Base-by-base conservation (phyloP, 1,140 invertebrate genomes). In the Trichonephila inaurata region DNA sequence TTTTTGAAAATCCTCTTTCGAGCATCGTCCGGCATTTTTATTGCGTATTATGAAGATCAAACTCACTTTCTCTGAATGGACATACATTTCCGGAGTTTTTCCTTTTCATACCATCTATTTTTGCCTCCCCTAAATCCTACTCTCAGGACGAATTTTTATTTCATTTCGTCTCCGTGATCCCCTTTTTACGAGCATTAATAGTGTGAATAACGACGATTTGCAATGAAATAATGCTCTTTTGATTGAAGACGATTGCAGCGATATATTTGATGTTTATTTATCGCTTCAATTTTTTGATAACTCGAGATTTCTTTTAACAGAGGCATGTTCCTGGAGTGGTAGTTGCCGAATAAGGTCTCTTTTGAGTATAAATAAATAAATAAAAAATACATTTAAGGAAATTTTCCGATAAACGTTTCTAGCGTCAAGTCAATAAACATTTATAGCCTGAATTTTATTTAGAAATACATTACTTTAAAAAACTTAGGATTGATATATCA, bases 11-110 rank as follows among this genome's bases (percentile, higher is more conserved):
- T 92, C 90, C 90, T 61, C 90, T 66, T 51, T 81, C 82, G 90
- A 85, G 90, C 90, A 92, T 66, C 90, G 90, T 92, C 81, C 90
- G 81, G 90, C 90, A 92, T 92, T 92, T 92, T 92, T 92, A 92
- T 92, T 64, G 62, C 90, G 61, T 64, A 69, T 85, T 92, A 92
- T 92, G 81, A 85, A 92, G 90, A 92, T 92, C 90, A 60, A 92
- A 92, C 77, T 66, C 77, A 33, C 60, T 91, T 33, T 60, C 64
- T 21, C 72, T 77, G 64, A 89, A 89, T 89, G 61, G 88, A 19
- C n/a, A 60, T 77, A 83, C 89, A 83, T 91, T 91, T 91, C 81
- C 62, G 61, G 40, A 66, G 16, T 44, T 91, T 89, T 72, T 77
- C 40, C 64, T 89, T 89, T 77, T 89, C 62, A 60, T 64, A 18